A percentile compares a stretch with the other conserved stretches of the same genome.
Evolutionary conservation across 1,140 invertebrate species (phyloP).

Genomic region (Bursaphelenchus mucronatus): DNA sequence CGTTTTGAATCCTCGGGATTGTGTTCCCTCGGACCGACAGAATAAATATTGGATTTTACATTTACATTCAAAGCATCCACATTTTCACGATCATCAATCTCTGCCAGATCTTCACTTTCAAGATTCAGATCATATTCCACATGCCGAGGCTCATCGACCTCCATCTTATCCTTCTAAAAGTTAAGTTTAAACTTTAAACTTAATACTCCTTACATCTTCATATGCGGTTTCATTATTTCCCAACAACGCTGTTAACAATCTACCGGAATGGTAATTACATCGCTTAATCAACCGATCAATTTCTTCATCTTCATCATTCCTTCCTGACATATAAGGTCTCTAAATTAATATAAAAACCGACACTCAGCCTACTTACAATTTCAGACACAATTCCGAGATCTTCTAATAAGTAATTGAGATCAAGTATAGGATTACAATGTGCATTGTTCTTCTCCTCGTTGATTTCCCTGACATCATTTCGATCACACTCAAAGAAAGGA

Average conservation of each 20-base stretch:
- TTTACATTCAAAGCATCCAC: too few species aligned
- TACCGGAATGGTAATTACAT: constrained; percentile 58
- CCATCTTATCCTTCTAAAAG: constrained; percentile 11
- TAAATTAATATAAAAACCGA: constrained; percentile 15
- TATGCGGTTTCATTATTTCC: constrained; percentile 4
- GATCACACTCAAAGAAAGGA: constrained; percentile 47
- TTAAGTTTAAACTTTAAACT: too few species aligned
- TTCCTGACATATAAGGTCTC: constrained; percentile 8
- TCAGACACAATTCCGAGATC: constrained; percentile 45
- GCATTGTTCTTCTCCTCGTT: constrained; percentile 31
- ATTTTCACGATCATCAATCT: neutral
- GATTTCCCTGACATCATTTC: constrained; percentile 49
- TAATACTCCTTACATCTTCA: constrained; percentile 3
- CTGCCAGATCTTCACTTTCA: constrained; percentile 17
- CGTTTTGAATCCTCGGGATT: neutral
- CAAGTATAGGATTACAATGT: constrained; percentile 19
- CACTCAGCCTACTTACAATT: constrained; percentile 28
- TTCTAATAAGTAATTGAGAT: constrained; percentile 34
- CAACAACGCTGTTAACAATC: constrained; percentile 42
- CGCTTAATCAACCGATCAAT: constrained; percentile 38
- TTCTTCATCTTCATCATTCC: constrained; percentile 24
- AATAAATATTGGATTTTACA: neutral
- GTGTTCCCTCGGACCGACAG: neutral
- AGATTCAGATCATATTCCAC: constrained; percentile 5
- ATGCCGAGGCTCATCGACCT: constrained; percentile 9